A percentile compares a stretch with the other conserved stretches of the same genome.
phyloP scores from a whole-genome alignment of 2,888 invertebrate species.

The Tachina grossa region DNA sequence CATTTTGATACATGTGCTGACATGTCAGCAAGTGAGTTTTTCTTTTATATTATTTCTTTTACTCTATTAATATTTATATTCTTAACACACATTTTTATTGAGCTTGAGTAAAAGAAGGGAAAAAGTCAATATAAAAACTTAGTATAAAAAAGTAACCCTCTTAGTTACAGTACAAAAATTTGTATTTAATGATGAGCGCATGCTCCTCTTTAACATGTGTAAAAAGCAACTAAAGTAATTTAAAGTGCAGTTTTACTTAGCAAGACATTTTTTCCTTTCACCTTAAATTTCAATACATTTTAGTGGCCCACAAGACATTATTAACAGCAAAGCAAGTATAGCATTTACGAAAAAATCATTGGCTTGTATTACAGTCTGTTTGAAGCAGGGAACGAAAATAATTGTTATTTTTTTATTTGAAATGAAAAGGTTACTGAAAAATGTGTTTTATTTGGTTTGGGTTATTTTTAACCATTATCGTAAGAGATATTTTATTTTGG shows the following conservation, averaged over 20 bases:
- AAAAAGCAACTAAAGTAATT: slow-evolving; percentile 46
- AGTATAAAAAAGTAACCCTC: slow-evolving; percentile 53
- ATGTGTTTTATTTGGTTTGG: too few relatives aligned
- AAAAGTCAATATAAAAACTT: slow-evolving; percentile 24
- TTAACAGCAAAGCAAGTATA: neutral
- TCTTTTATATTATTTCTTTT: slow-evolving; percentile 6
- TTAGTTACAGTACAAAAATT: slow-evolving; percentile 63
- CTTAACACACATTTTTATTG: slow-evolving; percentile 55
- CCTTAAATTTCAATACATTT: slow-evolving; percentile 47
- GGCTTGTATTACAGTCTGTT: too few relatives aligned
- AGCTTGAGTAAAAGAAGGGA: neutral
- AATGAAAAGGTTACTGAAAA: too few relatives aligned
- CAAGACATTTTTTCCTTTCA: too few relatives aligned
- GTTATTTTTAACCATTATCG: too few relatives aligned
- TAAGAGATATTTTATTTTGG: too few relatives aligned
- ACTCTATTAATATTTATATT: slow-evolving; percentile 13
- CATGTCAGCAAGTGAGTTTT: slow-evolving; percentile 38
- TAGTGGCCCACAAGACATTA: slow-evolving; percentile 5
- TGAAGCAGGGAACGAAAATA: too few relatives aligned
- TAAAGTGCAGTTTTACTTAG: slow-evolving; percentile 46
- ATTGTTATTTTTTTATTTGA: too few relatives aligned
- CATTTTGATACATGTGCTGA: slow-evolving; percentile 50
- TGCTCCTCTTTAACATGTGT: slow-evolving; percentile 56
- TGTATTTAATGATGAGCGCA: slow-evolving; percentile 58
- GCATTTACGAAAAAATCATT: neutral